A percentile compares a stretch with the other conserved stretches of the same genome.
Conservation (phyloP, 1,140 invertebrate species). For the Psix sp. region DNA sequence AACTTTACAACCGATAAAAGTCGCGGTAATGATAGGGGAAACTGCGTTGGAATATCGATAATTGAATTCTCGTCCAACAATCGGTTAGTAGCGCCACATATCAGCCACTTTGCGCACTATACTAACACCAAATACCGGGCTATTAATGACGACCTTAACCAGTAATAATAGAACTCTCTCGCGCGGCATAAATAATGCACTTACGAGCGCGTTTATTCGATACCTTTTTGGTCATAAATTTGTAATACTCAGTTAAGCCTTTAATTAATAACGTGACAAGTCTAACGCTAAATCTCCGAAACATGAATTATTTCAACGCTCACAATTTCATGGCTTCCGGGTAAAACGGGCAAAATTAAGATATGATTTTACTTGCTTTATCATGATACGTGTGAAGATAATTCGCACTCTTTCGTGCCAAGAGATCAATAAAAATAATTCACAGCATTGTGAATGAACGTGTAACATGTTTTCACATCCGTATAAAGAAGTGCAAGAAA, state of each 20-base stretch:
- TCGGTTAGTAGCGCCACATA: slow-evolving; percentile 47
- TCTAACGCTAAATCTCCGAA: too few species aligned
- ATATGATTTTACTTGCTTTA: too few species aligned
- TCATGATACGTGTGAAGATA: too few species aligned
- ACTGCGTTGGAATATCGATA: slow-evolving; percentile 55
- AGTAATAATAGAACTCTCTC: slow-evolving; percentile 43
- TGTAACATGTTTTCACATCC: too few species aligned
- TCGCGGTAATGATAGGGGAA: slow-evolving; percentile 57
- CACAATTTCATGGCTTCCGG: too few species aligned
- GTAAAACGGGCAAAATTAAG: too few species aligned
- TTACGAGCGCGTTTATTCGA: slow-evolving; percentile 3
- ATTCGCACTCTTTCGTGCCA: too few species aligned
- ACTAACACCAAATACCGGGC: slow-evolving; percentile 17
- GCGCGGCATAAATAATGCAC: slow-evolving; percentile 26
- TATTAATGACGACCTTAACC: slow-evolving; percentile 41
- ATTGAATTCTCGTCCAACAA: slow-evolving; percentile 61
- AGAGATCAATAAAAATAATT: too few species aligned
- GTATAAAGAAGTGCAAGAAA: slow-evolving; percentile 22
- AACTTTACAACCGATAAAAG: slow-evolving; percentile 58
- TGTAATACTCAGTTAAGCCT: slow-evolving; percentile 17
- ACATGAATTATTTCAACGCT: too few species aligned
- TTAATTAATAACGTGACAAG: slow-evolving; percentile 17
- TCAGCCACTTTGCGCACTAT: slow-evolving; percentile 48
- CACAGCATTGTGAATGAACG: too few species aligned
- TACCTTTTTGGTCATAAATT: slow-evolving; percentile 18